Percentiles rank a stretch among this genome's conserved stretches.
Conservation (phyloP, 2,888 invertebrate species). For the Lamellibrachia columna region DNA sequence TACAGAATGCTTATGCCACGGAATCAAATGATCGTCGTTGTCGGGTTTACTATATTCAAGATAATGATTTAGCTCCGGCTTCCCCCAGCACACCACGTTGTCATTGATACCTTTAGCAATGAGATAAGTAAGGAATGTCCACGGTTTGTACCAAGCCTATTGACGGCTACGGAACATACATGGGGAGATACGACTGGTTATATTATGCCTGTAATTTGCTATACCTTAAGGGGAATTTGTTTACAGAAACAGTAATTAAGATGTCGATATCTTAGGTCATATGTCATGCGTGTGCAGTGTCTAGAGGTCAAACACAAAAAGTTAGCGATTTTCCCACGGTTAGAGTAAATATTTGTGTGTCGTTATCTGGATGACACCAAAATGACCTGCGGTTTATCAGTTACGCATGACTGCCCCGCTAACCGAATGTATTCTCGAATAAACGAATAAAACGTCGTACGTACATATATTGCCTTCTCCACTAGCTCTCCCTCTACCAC, state of each 20-base stretch:
- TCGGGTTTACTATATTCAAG: not conserved
- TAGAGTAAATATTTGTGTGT: not conserved
- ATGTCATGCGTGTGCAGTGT: not conserved
- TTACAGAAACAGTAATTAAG: not conserved
- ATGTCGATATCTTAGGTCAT: not conserved
- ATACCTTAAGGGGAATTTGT: not conserved
- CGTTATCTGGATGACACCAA: not conserved
- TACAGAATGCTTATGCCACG: not conserved
- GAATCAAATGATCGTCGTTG: not conserved
- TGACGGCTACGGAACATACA: not conserved
- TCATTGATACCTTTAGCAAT: not conserved
- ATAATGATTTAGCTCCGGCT: not conserved
- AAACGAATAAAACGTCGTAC: too few species aligned
- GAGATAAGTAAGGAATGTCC: not conserved
- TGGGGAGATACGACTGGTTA: too few species aligned
- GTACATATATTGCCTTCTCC: too few species aligned
- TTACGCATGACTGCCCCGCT: not conserved
- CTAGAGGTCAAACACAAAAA: not conserved
- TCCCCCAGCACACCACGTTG: not conserved
- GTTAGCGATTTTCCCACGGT: not conserved
- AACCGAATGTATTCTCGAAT: not conserved
- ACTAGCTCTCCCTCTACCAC: too few species aligned
- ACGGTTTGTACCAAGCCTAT: not conserved
- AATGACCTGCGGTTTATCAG: not conserved
- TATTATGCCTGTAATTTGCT: too few species aligned